These are phyloP conservation scores for Endotricha flammealis DNA, from an alignment of 2,888 invertebrate species.

Conservation along the genomic window DNA sequence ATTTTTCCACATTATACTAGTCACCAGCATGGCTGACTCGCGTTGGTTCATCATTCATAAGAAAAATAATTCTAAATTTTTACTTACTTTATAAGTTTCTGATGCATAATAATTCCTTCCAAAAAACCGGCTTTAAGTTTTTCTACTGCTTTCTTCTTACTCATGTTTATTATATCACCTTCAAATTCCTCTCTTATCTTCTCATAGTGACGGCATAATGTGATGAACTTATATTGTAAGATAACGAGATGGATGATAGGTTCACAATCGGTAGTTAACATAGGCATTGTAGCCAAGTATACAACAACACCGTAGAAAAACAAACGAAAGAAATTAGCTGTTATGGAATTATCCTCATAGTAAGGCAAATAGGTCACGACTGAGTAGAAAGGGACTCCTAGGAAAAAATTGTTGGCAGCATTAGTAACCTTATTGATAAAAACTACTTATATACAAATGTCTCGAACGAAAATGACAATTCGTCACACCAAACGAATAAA, in stretches of 20 bases:
- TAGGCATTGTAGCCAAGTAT: too few species aligned
- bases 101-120: slow-evolving; percentile 58
- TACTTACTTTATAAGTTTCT: slow-evolving; percentile 54
- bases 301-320: slow-evolving; percentile 63
- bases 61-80: too few species aligned
- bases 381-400: slow-evolving; percentile 61
- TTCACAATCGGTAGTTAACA: slow-evolving; percentile 66
- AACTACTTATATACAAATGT: too few species aligned
- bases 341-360: slow-evolving; percentile 45
- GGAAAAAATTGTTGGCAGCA: not conserved
- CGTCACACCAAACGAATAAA: too few species aligned
- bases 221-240: slow-evolving; percentile 56
- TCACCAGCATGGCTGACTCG: too few species aligned
- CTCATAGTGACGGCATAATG: slow-evolving; percentile 49
- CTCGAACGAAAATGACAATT: too few species aligned
- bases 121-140: slow-evolving; percentile 46
- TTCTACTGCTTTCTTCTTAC: slow-evolving; percentile 34
- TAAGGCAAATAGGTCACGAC: slow-evolving; percentile 60
- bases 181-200: slow-evolving; percentile 44
- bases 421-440: too few species aligned
- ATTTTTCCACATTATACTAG: too few species aligned
- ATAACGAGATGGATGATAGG: slow-evolving; percentile 58
- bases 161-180: slow-evolving; percentile 27
- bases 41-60: too few species aligned
- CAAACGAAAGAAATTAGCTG: slow-evolving; percentile 44